These are phyloP conservation scores for Isaurus tuberculatus DNA, from an alignment of 92 coral and sea anemone species.

Conservation along the genomic window DNA sequence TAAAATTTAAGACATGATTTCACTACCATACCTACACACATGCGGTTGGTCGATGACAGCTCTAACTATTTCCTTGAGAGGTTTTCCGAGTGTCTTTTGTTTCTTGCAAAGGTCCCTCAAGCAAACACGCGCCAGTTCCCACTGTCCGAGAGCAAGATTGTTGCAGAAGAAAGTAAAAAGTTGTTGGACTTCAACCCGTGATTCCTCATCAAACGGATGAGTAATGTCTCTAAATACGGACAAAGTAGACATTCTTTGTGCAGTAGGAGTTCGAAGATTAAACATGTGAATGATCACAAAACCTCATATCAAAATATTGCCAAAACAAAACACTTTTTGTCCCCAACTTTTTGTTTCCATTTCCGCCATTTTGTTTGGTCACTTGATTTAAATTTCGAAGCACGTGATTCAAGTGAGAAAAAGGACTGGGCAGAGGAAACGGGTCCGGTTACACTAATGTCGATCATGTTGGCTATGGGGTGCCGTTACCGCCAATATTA, in stretches of 20 bases:
- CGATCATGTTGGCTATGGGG: too few species aligned
- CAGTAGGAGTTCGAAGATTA: background rate
- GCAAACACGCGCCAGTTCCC: slow-evolving; percentile 95
- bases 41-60: slow-evolving; percentile 91
- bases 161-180: slow-evolving; percentile 85
- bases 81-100: slow-evolving; percentile 64
- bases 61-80: slow-evolving; percentile 77
- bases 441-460: too few species aligned
- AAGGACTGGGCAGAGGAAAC: slow-evolving; percentile 41
- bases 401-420: background rate
- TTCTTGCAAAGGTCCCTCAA: slow-evolving; percentile 66
- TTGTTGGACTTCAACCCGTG: slow-evolving; percentile 63
- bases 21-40: slow-evolving; percentile 58
- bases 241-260: slow-evolving; percentile 21
- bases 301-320: background rate
- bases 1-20: background rate
- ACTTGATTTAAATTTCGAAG: background rate
- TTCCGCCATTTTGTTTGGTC: slow-evolving; percentile 50
- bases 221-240: slow-evolving; percentile 43
- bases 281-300: slow-evolving; percentile 7
- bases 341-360: too few species aligned
- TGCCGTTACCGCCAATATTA: too few species aligned
- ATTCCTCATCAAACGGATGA: slow-evolving; percentile 80
- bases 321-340: background rate
- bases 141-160: slow-evolving; percentile 90